These are phyloP conservation scores for Prolemur simus DNA, from an alignment of 2,113 vertebrate genomes.

Conservation along the genomic window DNA sequence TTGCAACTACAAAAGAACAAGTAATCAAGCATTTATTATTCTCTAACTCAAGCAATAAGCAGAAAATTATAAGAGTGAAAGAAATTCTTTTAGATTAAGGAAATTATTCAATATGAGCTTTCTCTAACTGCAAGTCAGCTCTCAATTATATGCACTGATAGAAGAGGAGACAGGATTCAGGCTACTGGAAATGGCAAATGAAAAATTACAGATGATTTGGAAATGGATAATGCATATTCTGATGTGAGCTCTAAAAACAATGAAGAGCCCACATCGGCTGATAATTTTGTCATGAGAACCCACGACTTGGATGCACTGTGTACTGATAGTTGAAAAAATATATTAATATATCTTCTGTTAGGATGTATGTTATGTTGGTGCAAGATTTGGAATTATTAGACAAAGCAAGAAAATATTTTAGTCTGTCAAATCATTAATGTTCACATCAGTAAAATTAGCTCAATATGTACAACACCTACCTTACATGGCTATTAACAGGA, in stretches of 20 bases:
- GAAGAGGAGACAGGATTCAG: neutral
- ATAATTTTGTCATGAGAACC: neutral
- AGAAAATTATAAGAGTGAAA: slow-evolving; percentile 57
- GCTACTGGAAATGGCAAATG: neutral
- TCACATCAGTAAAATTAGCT: neutral
- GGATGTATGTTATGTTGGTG: neutral
- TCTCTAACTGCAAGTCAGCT: neutral
- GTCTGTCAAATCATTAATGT: neutral
- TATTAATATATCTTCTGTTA: neutral
- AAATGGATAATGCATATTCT: neutral
- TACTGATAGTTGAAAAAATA: neutral
- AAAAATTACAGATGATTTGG: neutral
- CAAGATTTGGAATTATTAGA: neutral
- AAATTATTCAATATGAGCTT: slow-evolving; percentile 48
- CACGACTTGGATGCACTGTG: neutral
- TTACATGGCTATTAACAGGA: neutral
- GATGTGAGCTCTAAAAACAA: neutral
- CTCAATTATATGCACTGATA: neutral
- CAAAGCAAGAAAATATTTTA: neutral
- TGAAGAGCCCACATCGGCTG: neutral
- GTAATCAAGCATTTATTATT: slow-evolving; percentile 72
- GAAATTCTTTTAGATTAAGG: slow-evolving; percentile 32
- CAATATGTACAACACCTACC: neutral
- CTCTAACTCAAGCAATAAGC: slow-evolving; percentile 56
- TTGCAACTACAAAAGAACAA: slow-evolving; percentile 65